Conservation (phyloP, 2,888 invertebrate genomes). For the Mellilla xanthometata region DNA sequence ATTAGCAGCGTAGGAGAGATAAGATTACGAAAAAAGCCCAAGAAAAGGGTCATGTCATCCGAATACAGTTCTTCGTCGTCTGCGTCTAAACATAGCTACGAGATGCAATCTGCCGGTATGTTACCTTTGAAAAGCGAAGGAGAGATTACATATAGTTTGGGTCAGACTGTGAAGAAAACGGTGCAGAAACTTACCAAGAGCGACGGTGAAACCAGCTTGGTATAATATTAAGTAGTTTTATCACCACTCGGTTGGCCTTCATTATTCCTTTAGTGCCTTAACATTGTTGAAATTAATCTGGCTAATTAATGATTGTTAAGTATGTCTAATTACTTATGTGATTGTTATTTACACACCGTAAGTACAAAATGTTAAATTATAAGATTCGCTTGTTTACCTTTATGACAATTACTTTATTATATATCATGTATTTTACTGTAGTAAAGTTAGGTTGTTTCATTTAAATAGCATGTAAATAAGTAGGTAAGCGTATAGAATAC, state of each 20-base stretch:
- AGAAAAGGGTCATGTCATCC: conserved; percentile 45
- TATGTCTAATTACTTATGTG: neutral
- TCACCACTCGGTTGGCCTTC: conserved; percentile 21
- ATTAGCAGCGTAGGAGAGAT: conserved; percentile 74
- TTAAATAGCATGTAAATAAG: no score
- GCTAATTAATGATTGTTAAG: neutral
- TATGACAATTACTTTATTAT: no score
- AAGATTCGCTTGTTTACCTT: conserved; percentile 38
- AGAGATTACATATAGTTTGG: conserved; percentile 50
- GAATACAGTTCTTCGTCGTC: conserved; percentile 58
- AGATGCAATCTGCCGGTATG: conserved; percentile 48
- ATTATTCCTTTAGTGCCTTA: conserved; percentile 47
- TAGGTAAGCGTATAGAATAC: no score
- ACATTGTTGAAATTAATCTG: conserved; percentile 7
- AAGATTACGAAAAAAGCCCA: conserved; percentile 49
- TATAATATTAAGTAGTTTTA: conserved; percentile 22
- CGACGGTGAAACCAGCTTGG: conserved; percentile 61
- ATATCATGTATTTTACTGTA: no score
- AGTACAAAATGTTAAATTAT: conserved; percentile 62
- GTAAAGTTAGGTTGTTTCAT: no score
- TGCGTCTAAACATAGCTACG: conserved; percentile 50
- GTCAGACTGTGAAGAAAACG: conserved; percentile 39
- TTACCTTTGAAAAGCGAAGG: conserved; percentile 66
- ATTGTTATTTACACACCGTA: conserved; percentile 49
- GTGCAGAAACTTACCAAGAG: conserved; percentile 43